Percentiles rank a stretch among this genome's conserved stretches.
These are phyloP conservation scores for Turritopsis dohrnii DNA, from an alignment of 30 jellyfish, hydroid and myxozoan species.

Conservation along the genomic window DNA sequence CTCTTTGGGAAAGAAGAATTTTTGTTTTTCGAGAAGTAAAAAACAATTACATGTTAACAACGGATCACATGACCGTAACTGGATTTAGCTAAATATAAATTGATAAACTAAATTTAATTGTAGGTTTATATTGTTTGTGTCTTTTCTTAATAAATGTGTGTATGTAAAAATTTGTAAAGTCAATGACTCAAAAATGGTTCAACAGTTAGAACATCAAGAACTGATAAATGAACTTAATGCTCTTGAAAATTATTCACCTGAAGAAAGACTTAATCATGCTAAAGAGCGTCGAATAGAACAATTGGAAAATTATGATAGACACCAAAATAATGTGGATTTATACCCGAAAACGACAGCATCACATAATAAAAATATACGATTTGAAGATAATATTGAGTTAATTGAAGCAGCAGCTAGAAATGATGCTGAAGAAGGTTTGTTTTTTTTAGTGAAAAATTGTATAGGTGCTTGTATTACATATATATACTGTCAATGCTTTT, in stretches of 20 bases:
- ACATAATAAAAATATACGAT: slow-evolving; percentile 37
- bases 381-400: slow-evolving; percentile 66
- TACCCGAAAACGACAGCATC: slow-evolving; percentile 47
- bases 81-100: too few relatives aligned
- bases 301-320: slow-evolving; percentile 35
- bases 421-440: slow-evolving; percentile 93
- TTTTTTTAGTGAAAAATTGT: too few relatives aligned
- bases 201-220: slow-evolving; percentile 55
- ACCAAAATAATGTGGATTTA: slow-evolving; percentile 22
- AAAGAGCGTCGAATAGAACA: slow-evolving; percentile 68
- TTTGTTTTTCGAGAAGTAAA: too few relatives aligned
- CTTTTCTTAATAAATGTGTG: not conserved
- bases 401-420: slow-evolving; percentile 95
- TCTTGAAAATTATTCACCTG: slow-evolving; percentile 76
- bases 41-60: too few relatives aligned
- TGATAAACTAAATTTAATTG: too few relatives aligned
- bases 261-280: slow-evolving; percentile 81
- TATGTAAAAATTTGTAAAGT: not conserved
- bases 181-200: slow-evolving; percentile 25
- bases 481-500: too few relatives aligned
- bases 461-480: too few relatives aligned
- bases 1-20: too few relatives aligned
- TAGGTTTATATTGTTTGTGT: too few relatives aligned
- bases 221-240: slow-evolving; percentile 69
- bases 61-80: too few relatives aligned